phyloP scores from a whole-genome alignment of 2,888 invertebrate species.

The Drosophila meridionalis region DNA sequence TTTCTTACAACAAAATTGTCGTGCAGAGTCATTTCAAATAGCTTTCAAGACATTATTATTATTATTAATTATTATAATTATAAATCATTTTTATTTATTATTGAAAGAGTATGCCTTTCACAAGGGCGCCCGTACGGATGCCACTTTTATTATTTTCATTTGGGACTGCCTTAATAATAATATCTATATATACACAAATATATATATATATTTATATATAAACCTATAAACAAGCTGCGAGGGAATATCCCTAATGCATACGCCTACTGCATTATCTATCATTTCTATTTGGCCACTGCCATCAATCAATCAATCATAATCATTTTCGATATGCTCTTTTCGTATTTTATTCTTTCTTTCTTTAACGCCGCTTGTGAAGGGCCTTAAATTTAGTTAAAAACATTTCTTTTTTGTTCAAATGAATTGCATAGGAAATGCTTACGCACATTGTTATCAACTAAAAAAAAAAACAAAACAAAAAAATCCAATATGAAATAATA shows the following conservation, averaged over 20 bases:
- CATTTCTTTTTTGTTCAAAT: conserved; percentile 35
- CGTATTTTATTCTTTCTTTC: conserved; percentile 9
- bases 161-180: conserved; percentile 51
- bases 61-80: conserved; percentile 22
- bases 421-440: conserved; percentile 61
- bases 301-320: conserved; percentile 16
- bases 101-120: conserved; percentile 47
- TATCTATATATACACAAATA: conserved; percentile 15
- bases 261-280: conserved; percentile 34
- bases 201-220: conserved; percentile 11
- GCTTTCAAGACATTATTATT: conserved; percentile 50
- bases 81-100: conserved; percentile 42
- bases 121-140: conserved; percentile 39
- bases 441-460: conserved; percentile 75
- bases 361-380: conserved; percentile 53
- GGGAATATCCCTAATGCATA: conserved; percentile 12
- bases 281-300: conserved; percentile 58
- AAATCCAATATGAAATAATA: conserved; percentile 33
- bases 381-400: conserved; percentile 39
- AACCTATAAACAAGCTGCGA: neutral
- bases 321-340: neutral
- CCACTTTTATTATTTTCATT: conserved; percentile 40
- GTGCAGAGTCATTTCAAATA: conserved; percentile 58
- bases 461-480: conserved; percentile 31
- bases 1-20: conserved; percentile 39